These are phyloP conservation scores for Lagopus muta DNA, from an alignment of 2,113 vertebrate species.

Conservation along the genomic window DNA sequence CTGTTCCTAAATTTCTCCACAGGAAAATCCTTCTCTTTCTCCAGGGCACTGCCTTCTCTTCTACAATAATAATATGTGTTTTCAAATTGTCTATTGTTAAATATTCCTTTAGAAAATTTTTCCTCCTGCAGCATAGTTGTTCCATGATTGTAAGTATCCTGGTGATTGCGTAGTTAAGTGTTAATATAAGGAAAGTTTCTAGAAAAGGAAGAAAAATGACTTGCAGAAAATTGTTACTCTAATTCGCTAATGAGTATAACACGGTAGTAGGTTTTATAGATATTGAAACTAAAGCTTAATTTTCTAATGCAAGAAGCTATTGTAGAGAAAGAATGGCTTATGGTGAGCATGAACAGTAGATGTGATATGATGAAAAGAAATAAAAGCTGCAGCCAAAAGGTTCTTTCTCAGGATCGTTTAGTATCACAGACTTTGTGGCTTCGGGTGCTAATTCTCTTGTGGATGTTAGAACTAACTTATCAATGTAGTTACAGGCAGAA, in stretches of 20 bases:
- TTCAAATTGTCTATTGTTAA: background rate
- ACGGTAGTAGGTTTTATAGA: background rate
- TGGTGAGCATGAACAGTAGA: background rate
- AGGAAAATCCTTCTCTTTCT: background rate
- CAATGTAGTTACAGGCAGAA: background rate
- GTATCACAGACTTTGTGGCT: background rate
- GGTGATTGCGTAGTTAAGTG: background rate
- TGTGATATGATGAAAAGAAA: background rate
- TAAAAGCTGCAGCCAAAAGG: background rate
- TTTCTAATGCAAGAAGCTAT: background rate
- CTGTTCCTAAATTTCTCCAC: background rate
- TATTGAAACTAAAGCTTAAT: background rate
- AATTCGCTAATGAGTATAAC: background rate
- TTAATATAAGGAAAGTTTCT: background rate
- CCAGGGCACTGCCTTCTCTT: background rate
- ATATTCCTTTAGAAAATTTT: background rate
- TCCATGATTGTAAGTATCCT: background rate
- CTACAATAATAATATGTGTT: accelerated
- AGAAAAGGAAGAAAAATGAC: background rate
- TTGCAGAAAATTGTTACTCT: background rate
- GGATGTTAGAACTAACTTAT: background rate
- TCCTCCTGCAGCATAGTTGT: background rate
- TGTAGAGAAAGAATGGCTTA: background rate
- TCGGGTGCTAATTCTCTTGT: background rate
- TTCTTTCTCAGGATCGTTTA: background rate